Percentiles rank a stretch among this genome's conserved stretches.
phyloP scores from a whole-genome alignment of 2,888 invertebrate genomes.

The Tetranychus piercei region DNA sequence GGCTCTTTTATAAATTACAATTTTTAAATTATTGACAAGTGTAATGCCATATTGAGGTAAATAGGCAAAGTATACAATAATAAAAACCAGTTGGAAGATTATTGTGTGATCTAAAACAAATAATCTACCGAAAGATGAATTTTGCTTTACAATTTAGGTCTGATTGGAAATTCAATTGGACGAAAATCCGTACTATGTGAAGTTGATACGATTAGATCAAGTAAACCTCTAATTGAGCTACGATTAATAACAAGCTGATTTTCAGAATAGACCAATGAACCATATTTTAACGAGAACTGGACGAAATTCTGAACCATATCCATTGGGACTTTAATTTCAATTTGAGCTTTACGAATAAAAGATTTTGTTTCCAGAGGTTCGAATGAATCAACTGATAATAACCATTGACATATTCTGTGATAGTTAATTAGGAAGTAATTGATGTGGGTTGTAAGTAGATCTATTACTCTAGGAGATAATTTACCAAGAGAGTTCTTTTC shows the following conservation, averaged over 20 bases:
- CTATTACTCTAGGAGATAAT: not conserved
- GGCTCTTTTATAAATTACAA: no score
- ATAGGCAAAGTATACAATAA: no score
- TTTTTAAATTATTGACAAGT: no score
- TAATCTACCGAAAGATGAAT: not conserved
- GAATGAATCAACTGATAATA: not conserved
- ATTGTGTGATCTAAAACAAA: not conserved
- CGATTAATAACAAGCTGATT: not conserved
- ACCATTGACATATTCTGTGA: not conserved
- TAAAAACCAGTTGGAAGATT: not conserved
- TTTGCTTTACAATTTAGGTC: not conserved
- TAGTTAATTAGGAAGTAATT: constrained; percentile 2
- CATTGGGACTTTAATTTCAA: not conserved
- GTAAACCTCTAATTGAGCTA: not conserved
- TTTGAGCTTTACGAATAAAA: not conserved
- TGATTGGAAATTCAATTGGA: not conserved
- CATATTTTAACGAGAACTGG: not conserved
- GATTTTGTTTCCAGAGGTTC: constrained; percentile 1
- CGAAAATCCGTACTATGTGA: not conserved
- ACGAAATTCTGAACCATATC: constrained; percentile 7
- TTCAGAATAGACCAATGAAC: not conserved
- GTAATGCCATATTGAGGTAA: no score
- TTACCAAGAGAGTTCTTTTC: not conserved
- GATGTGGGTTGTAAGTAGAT: not conserved
- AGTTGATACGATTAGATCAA: not conserved